These are phyloP conservation scores for Blera fallax DNA, from an alignment of 2,888 invertebrate species.

Conservation along the genomic window DNA sequence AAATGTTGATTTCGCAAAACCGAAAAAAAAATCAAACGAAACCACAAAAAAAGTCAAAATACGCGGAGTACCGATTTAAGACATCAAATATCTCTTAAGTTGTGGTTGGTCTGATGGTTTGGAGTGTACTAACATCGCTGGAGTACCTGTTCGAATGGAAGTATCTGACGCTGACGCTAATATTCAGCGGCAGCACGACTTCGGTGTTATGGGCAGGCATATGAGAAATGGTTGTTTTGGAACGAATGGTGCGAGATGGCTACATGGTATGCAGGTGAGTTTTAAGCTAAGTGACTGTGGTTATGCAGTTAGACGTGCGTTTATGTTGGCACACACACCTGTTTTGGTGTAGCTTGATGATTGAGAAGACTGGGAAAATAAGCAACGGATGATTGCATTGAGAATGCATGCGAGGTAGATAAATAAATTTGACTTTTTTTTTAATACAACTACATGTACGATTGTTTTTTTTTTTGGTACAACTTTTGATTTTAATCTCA, in stretches of 20 bases:
- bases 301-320: slow-evolving; percentile 38
- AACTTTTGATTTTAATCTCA: slow-evolving; percentile 23
- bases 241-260: slow-evolving; percentile 47
- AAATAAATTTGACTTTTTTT: neutral
- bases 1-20: slow-evolving; percentile 51
- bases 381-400: slow-evolving; percentile 36
- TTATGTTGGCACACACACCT: slow-evolving; percentile 33
- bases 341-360: slow-evolving; percentile 29
- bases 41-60: slow-evolving; percentile 15
- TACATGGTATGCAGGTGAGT: slow-evolving; percentile 59
- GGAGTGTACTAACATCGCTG: slow-evolving; percentile 59
- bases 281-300: slow-evolving; percentile 25
- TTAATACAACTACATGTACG: neutral
- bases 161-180: slow-evolving; percentile 47
- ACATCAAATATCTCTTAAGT: slow-evolving; percentile 43
- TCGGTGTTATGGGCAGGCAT: slow-evolving; percentile 27
- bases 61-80: slow-evolving; percentile 29
- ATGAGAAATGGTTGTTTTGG: slow-evolving; percentile 55
- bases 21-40: slow-evolving; percentile 18
- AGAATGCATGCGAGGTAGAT: neutral
- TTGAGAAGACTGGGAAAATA: slow-evolving; percentile 22
- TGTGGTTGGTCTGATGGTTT: slow-evolving; percentile 68
- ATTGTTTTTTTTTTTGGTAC: neutral
- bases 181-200: slow-evolving; percentile 5
- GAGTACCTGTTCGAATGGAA: slow-evolving; percentile 65